Base-by-base conservation (phyloP, 1,140 invertebrate genomes). In the Nephotettix cincticeps region DNA sequence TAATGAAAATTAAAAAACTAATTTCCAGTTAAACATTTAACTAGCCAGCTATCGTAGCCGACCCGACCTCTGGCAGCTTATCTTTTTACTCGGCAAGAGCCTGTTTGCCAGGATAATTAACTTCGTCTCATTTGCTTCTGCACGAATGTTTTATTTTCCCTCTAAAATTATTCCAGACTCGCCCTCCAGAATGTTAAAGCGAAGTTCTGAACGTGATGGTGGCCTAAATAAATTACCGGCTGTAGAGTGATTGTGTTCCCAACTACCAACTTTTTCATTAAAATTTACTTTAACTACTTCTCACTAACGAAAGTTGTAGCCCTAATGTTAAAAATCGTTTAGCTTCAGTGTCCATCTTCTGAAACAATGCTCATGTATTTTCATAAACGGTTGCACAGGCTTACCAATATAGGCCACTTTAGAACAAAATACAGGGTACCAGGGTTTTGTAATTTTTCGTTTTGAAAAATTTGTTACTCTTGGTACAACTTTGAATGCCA, bases 111-210 rank as follows among this genome's bases (percentile, higher is more conserved):
- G 14, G 47, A 21, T 51, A 51, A 51, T 51, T 51, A 51, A 51
- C 47, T 51, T 51, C 47, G 21, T 51, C 47, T 51, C 47, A 51
- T 51, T 51, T 51, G 47, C 47, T 51, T 51, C 47, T 51, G 47
- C 47, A 51, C 47, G 47, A 51, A 51, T 51, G 47, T 51, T 51
- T 51, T 51, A 51, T 51, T 51, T 51, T 51, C 47, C 21, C 47
- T 21, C 47, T n/a, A 51, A 51, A 51, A 51, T 51, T 51, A 51
- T 51, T 51, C 47, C 47, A 51, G 47, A 51, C 47, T 21, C 47
- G 47, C 47, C 47, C 36, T 6, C 47, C 47, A 51, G 47, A 51
- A 51, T 51, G 47, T 51, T 51, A 51, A 51, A 51, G 47, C 14
- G 47, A 51, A 51, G 47, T 51, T 51, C 47, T n/a, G 32, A 51